Evolutionary conservation across 2,888 invertebrate genomes (phyloP).

Genomic region (Copidosoma aretas): DNA sequence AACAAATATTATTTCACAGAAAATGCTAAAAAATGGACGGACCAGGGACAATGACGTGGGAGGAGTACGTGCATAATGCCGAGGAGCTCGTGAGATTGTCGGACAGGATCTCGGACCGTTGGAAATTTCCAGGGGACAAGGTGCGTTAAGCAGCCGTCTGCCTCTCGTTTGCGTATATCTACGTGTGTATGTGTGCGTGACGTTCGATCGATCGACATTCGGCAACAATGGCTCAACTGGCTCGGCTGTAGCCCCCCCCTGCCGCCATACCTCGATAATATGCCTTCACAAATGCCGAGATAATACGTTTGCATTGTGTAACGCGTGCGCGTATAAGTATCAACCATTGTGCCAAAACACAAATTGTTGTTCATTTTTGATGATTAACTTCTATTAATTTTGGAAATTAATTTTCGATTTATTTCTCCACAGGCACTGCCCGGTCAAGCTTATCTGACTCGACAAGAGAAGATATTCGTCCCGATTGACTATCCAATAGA

Average conservation of each 20-base stretch:
- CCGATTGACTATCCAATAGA: conserved; percentile 44
- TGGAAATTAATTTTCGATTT: background rate
- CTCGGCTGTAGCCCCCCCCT: background rate
- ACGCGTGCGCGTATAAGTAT: too few relatives aligned
- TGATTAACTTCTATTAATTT: background rate
- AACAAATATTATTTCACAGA: too few relatives aligned
- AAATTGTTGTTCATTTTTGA: background rate
- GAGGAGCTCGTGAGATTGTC: conserved; percentile 57
- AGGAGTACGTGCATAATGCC: conserved; percentile 60
- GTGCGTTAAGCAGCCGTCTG: conserved; percentile 45
- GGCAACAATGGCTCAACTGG: conserved; percentile 12
- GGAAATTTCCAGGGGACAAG: conserved; percentile 58
- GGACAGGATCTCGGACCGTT: conserved; percentile 56
- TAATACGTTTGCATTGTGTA: too few relatives aligned
- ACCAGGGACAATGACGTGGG: conserved; percentile 60
- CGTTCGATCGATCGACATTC: conserved; percentile 43
- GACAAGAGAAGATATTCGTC: conserved; percentile 50
- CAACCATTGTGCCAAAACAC: too few relatives aligned
- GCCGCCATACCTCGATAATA: too few relatives aligned
- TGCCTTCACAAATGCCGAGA: too few relatives aligned
- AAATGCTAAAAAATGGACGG: conserved; percentile 28
- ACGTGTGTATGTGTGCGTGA: background rate
- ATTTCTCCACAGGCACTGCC: conserved; percentile 35
- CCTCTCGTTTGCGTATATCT: background rate
- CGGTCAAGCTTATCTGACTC: conserved; percentile 55